These are phyloP conservation scores for Drosophila phalerata DNA, from an alignment of 2,888 invertebrate species.

Conservation along the genomic window DNA sequence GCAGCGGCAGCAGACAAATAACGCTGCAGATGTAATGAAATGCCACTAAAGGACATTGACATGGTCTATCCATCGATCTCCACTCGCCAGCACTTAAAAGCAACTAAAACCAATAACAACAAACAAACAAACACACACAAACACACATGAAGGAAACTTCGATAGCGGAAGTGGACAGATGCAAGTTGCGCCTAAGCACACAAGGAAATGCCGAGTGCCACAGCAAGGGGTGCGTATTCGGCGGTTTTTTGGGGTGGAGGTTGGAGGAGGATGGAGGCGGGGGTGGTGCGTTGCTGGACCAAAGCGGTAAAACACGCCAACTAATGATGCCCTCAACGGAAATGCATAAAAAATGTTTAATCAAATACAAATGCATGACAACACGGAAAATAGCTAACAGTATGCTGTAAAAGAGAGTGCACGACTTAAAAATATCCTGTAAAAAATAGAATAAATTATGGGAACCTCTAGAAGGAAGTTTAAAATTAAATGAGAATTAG, in stretches of 20 bases:
- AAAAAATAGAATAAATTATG: too few relatives aligned
- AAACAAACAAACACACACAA: constrained; percentile 43
- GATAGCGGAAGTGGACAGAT: constrained; percentile 22
- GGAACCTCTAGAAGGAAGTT: not conserved
- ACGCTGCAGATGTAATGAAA: constrained; percentile 72
- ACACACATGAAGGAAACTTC: constrained; percentile 18
- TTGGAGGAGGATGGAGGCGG: constrained; percentile 29
- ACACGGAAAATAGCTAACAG: constrained; percentile 61
- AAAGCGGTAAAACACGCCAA: constrained; percentile 60
- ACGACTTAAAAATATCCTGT: constrained; percentile 23
- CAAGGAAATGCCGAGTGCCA: constrained; percentile 34
- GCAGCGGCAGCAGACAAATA: constrained; percentile 48
- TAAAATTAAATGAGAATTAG: not conserved
- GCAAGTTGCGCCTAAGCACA: constrained; percentile 29
- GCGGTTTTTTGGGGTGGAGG: constrained; percentile 12
- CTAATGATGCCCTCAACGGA: constrained; percentile 79
- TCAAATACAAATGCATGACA: constrained; percentile 80
- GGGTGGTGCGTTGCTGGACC: constrained; percentile 66
- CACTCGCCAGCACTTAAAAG: constrained; percentile 56
- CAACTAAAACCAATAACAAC: constrained; percentile 64
- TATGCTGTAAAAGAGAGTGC: constrained; percentile 8
- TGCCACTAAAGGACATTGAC: constrained; percentile 80
- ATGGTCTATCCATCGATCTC: constrained; percentile 74
- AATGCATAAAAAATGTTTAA: constrained; percentile 82
- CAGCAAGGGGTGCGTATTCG: constrained; percentile 52